A percentile compares a stretch with the other conserved stretches of the same genome.
Evolutionary conservation across 2,113 vertebrate genomes (phyloP).

Genomic region (Dicrurus megarhynchus): DNA sequence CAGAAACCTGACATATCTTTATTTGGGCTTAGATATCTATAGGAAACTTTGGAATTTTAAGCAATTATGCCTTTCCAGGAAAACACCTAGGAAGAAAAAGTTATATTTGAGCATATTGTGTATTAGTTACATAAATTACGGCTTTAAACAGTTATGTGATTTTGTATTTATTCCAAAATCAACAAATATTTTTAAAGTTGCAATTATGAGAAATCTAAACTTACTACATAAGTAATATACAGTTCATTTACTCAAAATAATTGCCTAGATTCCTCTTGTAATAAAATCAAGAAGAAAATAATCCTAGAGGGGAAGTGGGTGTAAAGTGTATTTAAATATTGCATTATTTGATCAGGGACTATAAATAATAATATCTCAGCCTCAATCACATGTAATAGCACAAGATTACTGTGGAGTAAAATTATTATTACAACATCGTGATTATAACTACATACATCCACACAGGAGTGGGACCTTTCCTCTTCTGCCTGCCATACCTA

Average conservation of each 20-base stretch:
- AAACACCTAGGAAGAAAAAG: background rate
- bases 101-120: background rate
- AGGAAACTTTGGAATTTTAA: background rate
- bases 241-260: background rate
- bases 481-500: background rate
- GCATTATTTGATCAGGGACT: background rate
- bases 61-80: background rate
- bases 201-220: background rate
- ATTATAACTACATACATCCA: background rate
- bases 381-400: background rate
- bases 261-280: background rate
- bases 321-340: background rate
- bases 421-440: background rate
- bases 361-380: background rate
- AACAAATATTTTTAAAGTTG: background rate
- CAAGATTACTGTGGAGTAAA: background rate
- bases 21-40: background rate
- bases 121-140: background rate
- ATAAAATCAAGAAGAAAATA: constrained; percentile 8
- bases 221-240: background rate
- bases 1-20: background rate
- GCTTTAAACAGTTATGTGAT: background rate
- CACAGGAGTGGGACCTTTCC: background rate
- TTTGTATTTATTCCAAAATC: background rate
- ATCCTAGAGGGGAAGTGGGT: background rate